Conservation (phyloP, 2,888 invertebrate species). For the Drosophila subquinaria region DNA sequence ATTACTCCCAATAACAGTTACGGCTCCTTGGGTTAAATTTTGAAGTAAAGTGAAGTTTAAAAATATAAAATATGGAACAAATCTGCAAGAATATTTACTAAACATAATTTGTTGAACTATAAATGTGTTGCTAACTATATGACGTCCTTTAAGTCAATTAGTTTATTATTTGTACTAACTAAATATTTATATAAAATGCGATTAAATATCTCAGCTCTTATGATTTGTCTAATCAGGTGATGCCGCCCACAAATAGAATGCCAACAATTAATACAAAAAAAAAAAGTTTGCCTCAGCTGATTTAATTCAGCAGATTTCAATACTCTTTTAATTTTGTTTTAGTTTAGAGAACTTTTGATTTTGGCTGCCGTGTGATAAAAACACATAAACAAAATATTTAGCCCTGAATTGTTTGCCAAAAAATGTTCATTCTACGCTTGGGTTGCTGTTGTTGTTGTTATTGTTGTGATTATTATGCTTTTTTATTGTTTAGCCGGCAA, state of each 20-base stretch:
- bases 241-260: conserved; percentile 38
- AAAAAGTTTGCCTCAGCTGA: conserved; percentile 22
- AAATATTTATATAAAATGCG: conserved; percentile 40
- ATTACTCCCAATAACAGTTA: too few relatives aligned
- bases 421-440: conserved; percentile 58
- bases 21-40: too few relatives aligned
- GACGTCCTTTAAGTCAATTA: not conserved
- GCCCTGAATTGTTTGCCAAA: conserved; percentile 83
- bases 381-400: conserved; percentile 79
- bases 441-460: too few relatives aligned
- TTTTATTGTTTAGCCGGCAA: conserved; percentile 71
- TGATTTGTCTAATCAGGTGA: conserved; percentile 48
- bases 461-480: conserved; percentile 57
- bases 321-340: conserved; percentile 19
- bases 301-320: conserved; percentile 10
- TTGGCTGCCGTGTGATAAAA: conserved; percentile 48
- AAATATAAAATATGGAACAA: too few relatives aligned
- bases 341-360: conserved; percentile 37
- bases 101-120: not conserved
- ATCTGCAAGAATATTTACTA: too few relatives aligned
- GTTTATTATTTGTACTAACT: conserved; percentile 14
- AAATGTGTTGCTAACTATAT: not conserved
- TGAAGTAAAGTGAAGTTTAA: too few relatives aligned
- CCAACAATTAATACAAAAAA: conserved; percentile 2
- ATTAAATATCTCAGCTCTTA: conserved; percentile 21